Base-by-base conservation (phyloP, 64 coral and sea anemone genomes). In the Montipora cactus region DNA sequence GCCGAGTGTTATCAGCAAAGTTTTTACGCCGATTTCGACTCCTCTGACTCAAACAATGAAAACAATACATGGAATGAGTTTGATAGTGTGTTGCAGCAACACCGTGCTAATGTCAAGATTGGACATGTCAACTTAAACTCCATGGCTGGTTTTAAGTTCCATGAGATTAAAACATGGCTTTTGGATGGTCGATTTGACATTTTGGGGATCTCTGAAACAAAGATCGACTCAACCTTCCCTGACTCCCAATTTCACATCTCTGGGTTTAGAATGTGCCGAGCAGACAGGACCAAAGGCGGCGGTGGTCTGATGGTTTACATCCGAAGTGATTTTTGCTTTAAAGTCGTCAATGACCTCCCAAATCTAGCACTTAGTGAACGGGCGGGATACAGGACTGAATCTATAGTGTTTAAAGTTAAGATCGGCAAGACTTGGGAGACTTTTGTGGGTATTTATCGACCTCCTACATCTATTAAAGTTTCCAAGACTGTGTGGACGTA, bases 181-280 rank as follows among this genome's bases (percentile, higher is more conserved):
- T 74, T 57, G 71, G 71, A 74, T 74, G 71, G 71, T 74, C 71
- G 71, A 74, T 74, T 74, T 74, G 71, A 74, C 71, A 74, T 74
- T 74, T 22, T 74, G 71, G 71, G 22, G 5, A 11, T 74, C 18
- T 74, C 71, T 74, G 71, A 74, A 74, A 74, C 71, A 21, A 74
- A 74, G 71, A 74, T 74, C 1, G 52, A 57, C 52, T 57, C 52
- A 57, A 57, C 52, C 52, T 57, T 57, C 52, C 52, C 52, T 57
- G 52, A 57, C 52, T 57, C 52, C 52, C 52, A 57, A 57, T 57
- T 57, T 57, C 10, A 57, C 52, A 57, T 57, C 52, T 57, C 52
- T 57, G 52, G 52, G 52, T 57, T 57, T 57, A 57, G 52, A 57
- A 57, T 57, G 52, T 57, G 52, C 52, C 52, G 52, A 57, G 52